Evolutionary conservation across 92 coral and sea anemone species (phyloP), one percentile per base, ranked within the genome.

Genomic region (Parazoanthus atlanticus): DNA sequence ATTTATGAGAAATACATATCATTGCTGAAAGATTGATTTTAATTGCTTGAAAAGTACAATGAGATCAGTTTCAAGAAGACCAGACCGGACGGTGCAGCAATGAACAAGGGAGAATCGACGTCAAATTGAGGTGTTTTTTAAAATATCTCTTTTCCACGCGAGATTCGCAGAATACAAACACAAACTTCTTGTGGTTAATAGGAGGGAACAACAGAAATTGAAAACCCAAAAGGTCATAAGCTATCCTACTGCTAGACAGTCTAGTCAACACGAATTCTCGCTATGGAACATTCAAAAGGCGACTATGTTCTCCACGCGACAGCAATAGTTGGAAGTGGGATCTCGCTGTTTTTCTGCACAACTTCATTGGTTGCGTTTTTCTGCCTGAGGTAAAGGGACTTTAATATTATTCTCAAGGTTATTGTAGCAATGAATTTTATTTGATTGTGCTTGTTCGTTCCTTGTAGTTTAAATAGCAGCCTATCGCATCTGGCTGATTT

Each of bases 241-340:
- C 17, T 8, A 26, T 5, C 8, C n/a, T 4, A 28, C 32, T 30
- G 82, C 34, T 26, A 30, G 64, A 78, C 64, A 34, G 80, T n/a
- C 83, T 1, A 34, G 80, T n/a, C 83, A 0, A 7, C 13, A 41
- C 26, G 8, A 73, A 40, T 43, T 16, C 16, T 7, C 77, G 41
- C 61, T 31, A 84, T 84, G 87, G 87, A 84, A 7, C 41, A 69
- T 21, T 70, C 67, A 16, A 70, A 84, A 25, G 65, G 25, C 30
- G 56, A 73, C 11, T 95, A 89, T 84, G 91, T 86, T 17, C 83
- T 95, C 21, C 93, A 93, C 40, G 93, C 98, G 0, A 92, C 98
- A 28, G 96, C 93, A 21, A 85, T 95, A 33, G 98, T 95, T 29
- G 98, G 98, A 47, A 93, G 98, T 69, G 95, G 91, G 15, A 95